Percentiles rank a stretch among this genome's conserved stretches.
Conservation (phyloP, 2,888 invertebrate species). For the Caenorhabditis zanzibari region DNA sequence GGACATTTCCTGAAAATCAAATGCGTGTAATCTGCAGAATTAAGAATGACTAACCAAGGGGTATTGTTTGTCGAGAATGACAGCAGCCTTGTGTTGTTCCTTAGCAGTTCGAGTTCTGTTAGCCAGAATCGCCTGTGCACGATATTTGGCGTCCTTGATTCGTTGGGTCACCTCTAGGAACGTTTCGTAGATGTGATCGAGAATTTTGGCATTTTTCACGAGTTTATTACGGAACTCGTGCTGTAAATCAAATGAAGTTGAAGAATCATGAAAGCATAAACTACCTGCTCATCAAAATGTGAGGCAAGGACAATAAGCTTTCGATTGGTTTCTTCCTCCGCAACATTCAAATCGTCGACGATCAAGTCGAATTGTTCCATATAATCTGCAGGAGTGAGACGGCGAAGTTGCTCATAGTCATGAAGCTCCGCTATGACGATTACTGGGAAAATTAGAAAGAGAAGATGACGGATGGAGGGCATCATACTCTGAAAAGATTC, state of each 20-base stretch:
- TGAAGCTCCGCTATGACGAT: slow-evolving; percentile 21
- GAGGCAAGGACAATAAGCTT: slow-evolving; percentile 30
- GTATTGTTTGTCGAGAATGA: slow-evolving; percentile 18
- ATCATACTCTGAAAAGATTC: not conserved
- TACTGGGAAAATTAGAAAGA: slow-evolving; percentile 23
- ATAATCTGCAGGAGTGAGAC: slow-evolving; percentile 26
- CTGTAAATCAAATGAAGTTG: not conserved
- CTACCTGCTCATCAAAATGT: slow-evolving; percentile 36
- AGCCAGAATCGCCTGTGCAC: slow-evolving; percentile 34
- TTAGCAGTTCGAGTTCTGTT: slow-evolving; percentile 28
- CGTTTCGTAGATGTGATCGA: not conserved
- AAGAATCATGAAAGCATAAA: not conserved
- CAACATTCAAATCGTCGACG: slow-evolving; percentile 21
- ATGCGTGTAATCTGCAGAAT: not conserved
- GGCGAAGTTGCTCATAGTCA: slow-evolving; percentile 43
- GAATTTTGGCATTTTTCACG: not conserved
- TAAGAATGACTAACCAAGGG: slow-evolving; percentile 12
- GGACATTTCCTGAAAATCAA: slow-evolving; percentile 43
- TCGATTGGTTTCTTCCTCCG: slow-evolving; percentile 46
- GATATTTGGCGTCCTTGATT: slow-evolving; percentile 32
- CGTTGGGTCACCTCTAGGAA: slow-evolving; percentile 25
- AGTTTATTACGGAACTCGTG: slow-evolving; percentile 33
- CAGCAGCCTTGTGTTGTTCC: slow-evolving; percentile 27
- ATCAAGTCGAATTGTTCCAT: slow-evolving; percentile 41
- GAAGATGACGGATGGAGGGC: not conserved